These are phyloP conservation scores for Bagarius yarrelli DNA, from an alignment of 2,113 vertebrate species.

Conservation along the genomic window DNA sequence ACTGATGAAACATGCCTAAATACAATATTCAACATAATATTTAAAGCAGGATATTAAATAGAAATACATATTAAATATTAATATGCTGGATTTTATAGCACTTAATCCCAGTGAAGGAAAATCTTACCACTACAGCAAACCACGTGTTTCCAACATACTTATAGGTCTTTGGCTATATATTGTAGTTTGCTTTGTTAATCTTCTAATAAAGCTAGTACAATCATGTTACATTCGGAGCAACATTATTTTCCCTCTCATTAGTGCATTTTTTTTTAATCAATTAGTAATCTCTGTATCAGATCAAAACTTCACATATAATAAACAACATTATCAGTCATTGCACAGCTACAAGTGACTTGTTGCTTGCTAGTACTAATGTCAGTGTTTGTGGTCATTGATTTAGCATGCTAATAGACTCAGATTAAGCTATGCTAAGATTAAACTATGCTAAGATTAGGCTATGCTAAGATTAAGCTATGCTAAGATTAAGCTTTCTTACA, in stretches of 20 bases:
- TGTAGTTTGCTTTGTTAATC: background rate
- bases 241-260: background rate
- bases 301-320: background rate
- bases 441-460: background rate
- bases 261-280: background rate
- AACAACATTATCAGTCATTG: background rate
- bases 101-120: no score
- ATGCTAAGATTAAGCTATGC: background rate
- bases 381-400: background rate
- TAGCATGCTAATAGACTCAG: background rate
- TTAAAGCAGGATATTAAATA: no score
- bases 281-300: background rate
- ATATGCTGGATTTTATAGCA: no score
- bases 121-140: no score
- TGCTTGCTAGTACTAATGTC: background rate
- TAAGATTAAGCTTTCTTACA: background rate
- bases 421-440: background rate
- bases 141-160: no score
- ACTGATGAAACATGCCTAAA: no score
- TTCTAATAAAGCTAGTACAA: background rate
- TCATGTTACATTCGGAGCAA: background rate
- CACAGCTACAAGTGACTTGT: background rate
- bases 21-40: no score
- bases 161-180: no score
- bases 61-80: no score